These are phyloP conservation scores for Nesogale talazaci DNA, from an alignment of 2,113 vertebrate genomes.

Conservation along the genomic window DNA sequence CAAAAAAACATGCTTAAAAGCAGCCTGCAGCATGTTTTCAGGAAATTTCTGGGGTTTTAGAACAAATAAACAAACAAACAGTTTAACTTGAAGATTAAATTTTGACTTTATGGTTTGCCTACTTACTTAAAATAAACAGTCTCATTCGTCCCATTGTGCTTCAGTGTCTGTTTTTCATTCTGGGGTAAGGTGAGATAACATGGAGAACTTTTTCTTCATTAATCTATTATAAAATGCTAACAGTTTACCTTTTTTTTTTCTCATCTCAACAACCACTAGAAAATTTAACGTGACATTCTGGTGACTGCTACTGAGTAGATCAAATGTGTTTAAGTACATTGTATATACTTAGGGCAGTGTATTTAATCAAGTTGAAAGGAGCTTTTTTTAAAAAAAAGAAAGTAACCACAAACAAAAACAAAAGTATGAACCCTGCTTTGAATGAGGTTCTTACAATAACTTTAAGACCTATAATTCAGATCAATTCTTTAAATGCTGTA, in stretches of 20 bases:
- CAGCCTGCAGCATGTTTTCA: neutral
- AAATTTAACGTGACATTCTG: neutral
- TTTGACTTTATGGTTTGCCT: slow-evolving; percentile 56
- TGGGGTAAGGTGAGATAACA: neutral
- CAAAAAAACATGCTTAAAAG: slow-evolving; percentile 48
- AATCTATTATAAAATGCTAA: neutral
- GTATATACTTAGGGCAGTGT: neutral
- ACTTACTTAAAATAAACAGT: slow-evolving; percentile 31
- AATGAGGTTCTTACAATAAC: neutral
- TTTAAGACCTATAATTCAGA: neutral
- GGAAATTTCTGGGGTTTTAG: neutral
- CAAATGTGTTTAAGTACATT: neutral
- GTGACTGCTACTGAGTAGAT: neutral
- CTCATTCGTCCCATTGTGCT: neutral
- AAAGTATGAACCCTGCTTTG: neutral
- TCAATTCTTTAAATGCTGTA: neutral
- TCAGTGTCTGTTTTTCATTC: neutral
- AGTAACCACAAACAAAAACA: neutral
- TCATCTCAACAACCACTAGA: neutral
- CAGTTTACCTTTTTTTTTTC: too few species aligned
- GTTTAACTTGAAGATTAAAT: slow-evolving; percentile 52
- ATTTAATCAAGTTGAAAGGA: neutral
- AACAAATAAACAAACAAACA: neutral
- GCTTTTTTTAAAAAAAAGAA: neutral
- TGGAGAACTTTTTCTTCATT: neutral